Evolutionary conservation across 2,888 invertebrate genomes (phyloP), one percentile per base, ranked within the genome.

Genomic region (Tuberolachnus salignus): DNA sequence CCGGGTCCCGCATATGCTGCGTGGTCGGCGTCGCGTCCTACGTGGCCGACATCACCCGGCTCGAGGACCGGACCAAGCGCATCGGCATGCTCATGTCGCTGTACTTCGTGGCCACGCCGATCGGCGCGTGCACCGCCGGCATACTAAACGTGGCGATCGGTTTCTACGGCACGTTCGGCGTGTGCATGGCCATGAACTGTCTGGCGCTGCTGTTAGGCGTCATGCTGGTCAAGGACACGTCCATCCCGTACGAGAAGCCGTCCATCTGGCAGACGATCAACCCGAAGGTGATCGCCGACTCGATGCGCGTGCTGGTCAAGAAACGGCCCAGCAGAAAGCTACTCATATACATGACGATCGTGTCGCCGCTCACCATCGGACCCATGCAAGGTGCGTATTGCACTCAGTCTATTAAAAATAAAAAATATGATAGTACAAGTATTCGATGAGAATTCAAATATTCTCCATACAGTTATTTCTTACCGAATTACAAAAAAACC

Each of bases 1-100:
- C 83, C 1, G 83, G 83, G 8, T 81, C 82, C 11, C 81, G 82
- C 67, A 73, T 82, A 8, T 82, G 82, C 49, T 82, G 83, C 70
- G 73, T 82, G 63, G 82, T 83, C 74, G 83, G 82, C 13, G 82
- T 82, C 19, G 81, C 81, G 73, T 82, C 82, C 59, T 83, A 82
- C 69, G 80, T 83, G 74, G 82, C 81, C 19, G 83, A 83, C 80
- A 82, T 82, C 23, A 83, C 82, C 34, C 71, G 80, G 13, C 81
- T 81, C 23, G 80, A 81, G 44, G 75, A 70, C 26, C 71, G 83
- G 59, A 82, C 83, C 26, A 81, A 82, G 19, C 81, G 82, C 49
- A 69, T 82, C 57, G 81, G 81, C 14, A 74, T 75, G 57, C 72
- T 82, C 53, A 81, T 81, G 42, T 80, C 82, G 51, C 69, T 82